Conservation (phyloP, 2,797 vertebrate genomes). For the Podargus strigoides region DNA sequence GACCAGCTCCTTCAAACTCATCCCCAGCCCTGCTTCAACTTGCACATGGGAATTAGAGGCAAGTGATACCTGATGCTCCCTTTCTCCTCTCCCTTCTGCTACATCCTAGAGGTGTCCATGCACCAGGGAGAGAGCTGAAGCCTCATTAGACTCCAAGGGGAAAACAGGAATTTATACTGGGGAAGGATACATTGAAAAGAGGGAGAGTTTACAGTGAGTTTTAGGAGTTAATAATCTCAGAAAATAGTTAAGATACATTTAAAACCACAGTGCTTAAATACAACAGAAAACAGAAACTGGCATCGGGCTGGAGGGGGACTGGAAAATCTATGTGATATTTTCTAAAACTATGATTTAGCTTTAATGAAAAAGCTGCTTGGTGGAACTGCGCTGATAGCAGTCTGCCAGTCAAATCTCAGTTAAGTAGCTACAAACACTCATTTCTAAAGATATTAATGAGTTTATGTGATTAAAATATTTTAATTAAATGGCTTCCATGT, state of each 20-base stretch:
- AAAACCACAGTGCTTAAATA: neutral
- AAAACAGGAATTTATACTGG: neutral
- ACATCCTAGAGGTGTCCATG: neutral
- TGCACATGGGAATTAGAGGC: neutral
- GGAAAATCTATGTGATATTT: neutral
- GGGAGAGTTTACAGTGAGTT: neutral
- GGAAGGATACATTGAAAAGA: neutral
- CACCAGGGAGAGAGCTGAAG: accelerated
- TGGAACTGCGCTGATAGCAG: neutral
- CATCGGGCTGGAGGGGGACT: neutral
- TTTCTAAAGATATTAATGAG: neutral
- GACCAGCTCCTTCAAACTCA: neutral
- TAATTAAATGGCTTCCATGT: neutral
- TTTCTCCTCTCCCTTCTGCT: neutral
- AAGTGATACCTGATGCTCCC: accelerated
- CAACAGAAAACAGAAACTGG: neutral
- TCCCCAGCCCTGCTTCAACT: neutral
- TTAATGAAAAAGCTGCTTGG: neutral
- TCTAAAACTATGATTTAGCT: neutral
- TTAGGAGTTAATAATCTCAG: neutral
- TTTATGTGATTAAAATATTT: neutral
- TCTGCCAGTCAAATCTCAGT: neutral
- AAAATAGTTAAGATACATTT: neutral
- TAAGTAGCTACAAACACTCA: neutral
- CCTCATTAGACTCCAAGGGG: neutral